Conservation (phyloP, 2,797 vertebrate species). For the Naso thynnoides region DNA sequence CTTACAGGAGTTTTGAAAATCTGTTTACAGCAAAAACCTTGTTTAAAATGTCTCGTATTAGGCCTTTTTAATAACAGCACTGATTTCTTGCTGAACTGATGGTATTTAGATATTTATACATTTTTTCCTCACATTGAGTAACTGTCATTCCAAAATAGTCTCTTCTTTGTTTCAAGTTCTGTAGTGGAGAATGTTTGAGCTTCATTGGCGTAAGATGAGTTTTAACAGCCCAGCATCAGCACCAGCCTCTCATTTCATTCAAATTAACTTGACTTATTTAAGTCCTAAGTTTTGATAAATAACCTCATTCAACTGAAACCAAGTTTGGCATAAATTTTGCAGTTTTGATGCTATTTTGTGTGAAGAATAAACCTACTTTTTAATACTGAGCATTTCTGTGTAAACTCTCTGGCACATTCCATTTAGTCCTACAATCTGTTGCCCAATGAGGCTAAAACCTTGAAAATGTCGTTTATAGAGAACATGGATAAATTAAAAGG, state of each 20-base stretch:
- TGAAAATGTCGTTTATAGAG: no score
- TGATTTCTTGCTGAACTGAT: background rate
- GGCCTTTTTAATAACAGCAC: background rate
- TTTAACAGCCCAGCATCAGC: background rate
- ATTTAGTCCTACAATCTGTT: background rate
- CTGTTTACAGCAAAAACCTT: conserved; percentile 15
- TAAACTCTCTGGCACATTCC: background rate
- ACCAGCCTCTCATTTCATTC: no score
- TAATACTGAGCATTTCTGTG: background rate
- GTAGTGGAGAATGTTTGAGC: background rate
- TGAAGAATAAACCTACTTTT: background rate
- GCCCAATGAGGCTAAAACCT: no score
- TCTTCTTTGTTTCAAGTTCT: background rate
- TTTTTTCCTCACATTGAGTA: background rate
- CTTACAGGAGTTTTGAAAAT: conserved; percentile 31
- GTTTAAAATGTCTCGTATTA: conserved; percentile 2
- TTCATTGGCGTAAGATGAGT: background rate
- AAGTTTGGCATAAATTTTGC: background rate
- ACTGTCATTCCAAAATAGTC: background rate
- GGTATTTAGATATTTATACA: no score
- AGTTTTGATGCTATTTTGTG: background rate
- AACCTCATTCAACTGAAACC: background rate
- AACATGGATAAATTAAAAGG: no score
- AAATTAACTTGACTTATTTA: background rate
- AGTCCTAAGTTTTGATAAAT: background rate